Conservation (phyloP, 2,113 vertebrate species). For the Bos javanicus region DNA sequence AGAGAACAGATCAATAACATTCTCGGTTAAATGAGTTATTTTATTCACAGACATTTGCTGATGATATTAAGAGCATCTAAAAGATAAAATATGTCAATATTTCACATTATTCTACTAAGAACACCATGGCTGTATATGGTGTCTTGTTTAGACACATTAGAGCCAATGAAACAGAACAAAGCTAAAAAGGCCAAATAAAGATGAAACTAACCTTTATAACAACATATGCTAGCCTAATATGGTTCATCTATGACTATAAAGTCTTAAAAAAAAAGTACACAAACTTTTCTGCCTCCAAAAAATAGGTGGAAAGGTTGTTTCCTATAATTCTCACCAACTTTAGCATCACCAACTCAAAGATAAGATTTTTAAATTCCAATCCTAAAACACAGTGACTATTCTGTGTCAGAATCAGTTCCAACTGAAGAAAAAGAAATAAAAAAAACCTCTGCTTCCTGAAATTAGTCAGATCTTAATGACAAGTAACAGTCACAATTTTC, state of each 20-base stretch:
- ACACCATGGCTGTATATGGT: neutral
- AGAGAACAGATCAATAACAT: conserved; percentile 16
- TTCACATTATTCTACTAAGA: neutral
- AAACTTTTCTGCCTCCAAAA: neutral
- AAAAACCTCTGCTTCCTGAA: neutral
- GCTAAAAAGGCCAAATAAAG: conserved; percentile 8
- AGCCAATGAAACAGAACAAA: neutral
- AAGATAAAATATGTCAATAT: conserved; percentile 3
- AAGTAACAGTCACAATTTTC: neutral
- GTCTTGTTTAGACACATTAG: neutral
- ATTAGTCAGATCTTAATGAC: neutral
- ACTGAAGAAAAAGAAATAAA: neutral
- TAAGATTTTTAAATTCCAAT: conserved; percentile 4
- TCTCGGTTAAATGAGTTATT: neutral
- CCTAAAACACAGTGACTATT: neutral
- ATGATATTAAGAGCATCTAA: neutral
- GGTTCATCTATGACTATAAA: neutral
- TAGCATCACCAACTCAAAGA: neutral
- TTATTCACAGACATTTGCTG: neutral
- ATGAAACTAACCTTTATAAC: neutral
- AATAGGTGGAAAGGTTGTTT: neutral
- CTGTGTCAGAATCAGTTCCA: neutral
- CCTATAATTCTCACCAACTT: neutral
- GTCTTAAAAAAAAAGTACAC: neutral
- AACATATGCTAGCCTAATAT: neutral